A percentile compares a stretch with the other conserved stretches of the same genome.
phyloP scores from a whole-genome alignment of 2,797 vertebrate species.

The Leucoraja ocellata region DNA sequence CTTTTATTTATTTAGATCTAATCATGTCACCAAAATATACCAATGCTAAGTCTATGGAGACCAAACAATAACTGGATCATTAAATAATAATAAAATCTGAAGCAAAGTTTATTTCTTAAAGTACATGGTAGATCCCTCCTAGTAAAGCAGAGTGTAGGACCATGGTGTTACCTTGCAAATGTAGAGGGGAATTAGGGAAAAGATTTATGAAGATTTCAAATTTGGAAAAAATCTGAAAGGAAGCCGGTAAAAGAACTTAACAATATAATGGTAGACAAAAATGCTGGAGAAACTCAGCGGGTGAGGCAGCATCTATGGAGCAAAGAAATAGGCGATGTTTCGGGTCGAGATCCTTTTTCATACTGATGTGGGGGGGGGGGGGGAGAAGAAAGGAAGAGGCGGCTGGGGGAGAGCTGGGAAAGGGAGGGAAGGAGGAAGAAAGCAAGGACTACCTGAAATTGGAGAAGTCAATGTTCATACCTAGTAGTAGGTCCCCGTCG shows the following conservation, averaged over 20 bases:
- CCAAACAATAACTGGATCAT: background rate
- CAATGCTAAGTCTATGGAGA: background rate
- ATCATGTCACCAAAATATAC: slow-evolving; percentile 2
- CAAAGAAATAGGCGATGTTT: too few species aligned
- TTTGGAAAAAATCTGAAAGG: background rate
- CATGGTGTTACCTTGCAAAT: background rate
- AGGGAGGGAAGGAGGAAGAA: too few species aligned
- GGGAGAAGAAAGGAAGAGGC: too few species aligned
- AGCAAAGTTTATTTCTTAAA: background rate
- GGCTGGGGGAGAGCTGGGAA: too few species aligned
- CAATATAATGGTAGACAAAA: background rate
- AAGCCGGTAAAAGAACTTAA: background rate
- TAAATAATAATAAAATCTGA: background rate
- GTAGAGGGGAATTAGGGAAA: background rate
- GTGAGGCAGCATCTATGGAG: too few species aligned
- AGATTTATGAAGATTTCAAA: background rate
- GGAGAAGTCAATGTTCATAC: too few species aligned
- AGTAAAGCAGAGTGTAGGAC: too few species aligned
- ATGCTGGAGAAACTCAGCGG: background rate
- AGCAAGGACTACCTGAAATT: too few species aligned
- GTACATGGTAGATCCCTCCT: background rate
- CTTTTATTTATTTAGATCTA: background rate
- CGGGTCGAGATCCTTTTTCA: too few species aligned
- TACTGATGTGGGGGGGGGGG: too few species aligned
- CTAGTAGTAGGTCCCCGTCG: too few species aligned